phyloP scores from a whole-genome alignment of 2,888 invertebrate genomes.

The Bembecia ichneumoniformis region DNA sequence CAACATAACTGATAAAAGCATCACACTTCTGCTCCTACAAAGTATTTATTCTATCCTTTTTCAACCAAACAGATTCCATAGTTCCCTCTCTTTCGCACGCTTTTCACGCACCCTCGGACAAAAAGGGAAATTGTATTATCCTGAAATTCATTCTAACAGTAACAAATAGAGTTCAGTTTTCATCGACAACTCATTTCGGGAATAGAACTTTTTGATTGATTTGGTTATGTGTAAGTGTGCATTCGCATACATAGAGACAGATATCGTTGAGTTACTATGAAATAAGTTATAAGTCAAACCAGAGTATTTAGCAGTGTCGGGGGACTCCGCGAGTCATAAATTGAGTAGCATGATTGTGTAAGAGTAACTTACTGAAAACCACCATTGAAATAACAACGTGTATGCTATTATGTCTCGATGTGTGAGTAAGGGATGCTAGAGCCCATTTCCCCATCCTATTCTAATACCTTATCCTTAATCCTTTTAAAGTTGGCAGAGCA shows the following conservation, averaged over 20 bases:
- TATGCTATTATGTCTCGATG: no score
- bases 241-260: not conserved
- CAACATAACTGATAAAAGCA: constrained; percentile 10
- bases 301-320: no score
- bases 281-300: not conserved
- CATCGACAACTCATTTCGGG: not conserved
- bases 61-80: constrained; percentile 3
- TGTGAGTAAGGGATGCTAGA: no score
- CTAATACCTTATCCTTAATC: no score
- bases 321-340: no score
- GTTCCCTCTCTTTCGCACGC: constrained; percentile 5
- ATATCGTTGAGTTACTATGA: not conserved
- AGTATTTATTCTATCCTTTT: constrained; percentile 11
- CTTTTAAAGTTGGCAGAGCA: no score
- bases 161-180: not conserved
- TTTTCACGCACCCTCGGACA: constrained; percentile 31
- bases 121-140: constrained; percentile 6
- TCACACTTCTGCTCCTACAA: constrained; percentile 17
- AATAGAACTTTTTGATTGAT: not conserved
- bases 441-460: no score
- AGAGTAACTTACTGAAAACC: no score
- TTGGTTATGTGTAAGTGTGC: not conserved
- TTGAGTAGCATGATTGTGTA: no score
- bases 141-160: not conserved
- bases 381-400: no score